Base-by-base conservation (phyloP, 30 jellyfish, hydroid and myxozoan species). In the Aurelia coerulea region DNA sequence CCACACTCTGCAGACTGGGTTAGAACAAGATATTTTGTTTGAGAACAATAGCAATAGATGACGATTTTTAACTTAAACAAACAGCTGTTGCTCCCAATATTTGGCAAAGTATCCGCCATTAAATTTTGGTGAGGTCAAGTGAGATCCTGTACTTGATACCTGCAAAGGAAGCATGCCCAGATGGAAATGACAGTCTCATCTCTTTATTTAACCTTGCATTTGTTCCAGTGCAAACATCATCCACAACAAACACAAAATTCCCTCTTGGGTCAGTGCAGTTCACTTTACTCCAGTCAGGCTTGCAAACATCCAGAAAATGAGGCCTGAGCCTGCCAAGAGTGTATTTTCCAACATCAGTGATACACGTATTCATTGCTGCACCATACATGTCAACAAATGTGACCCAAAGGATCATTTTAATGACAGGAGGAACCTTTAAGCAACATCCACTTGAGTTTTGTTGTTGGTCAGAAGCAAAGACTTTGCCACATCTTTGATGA, bases 141-240 rank as follows among this genome's bases (percentile, higher is more conserved):
- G 29, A 23, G 29, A 23, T 23, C 29, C 29, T 23, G 29, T 23
- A 23, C 29, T 9, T 7, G 15, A 46, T 77, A 93, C 98, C 95
- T 63, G 97, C 52, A 76, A 81, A 93, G 31, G 98, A 93, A 16
- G 98, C 53, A 67, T 88, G 97, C 8, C 98, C 98, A 42, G 98
- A 93, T 58, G 98, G 98, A 81, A 93, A 93, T 10, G 98, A 93
- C 75, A 93, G 50, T 73, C 98, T 80, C 50, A 90, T 70, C 46
- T 92, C 97, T 75, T 92, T 92, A 2, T 83, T 62, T 58, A 35
- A 34, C 67, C 49, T 69, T 37, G 80, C 52, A 13, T 68, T 62
- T 52, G 88, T 76, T 14, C 81, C 98, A 78, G 84, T 78, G 88
- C 98, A 92, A 41, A 75, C 90, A 73, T 92, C 91, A 39, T 80